phyloP scores from a whole-genome alignment of 2,888 invertebrate genomes.

The Myopa tessellatipennis region DNA sequence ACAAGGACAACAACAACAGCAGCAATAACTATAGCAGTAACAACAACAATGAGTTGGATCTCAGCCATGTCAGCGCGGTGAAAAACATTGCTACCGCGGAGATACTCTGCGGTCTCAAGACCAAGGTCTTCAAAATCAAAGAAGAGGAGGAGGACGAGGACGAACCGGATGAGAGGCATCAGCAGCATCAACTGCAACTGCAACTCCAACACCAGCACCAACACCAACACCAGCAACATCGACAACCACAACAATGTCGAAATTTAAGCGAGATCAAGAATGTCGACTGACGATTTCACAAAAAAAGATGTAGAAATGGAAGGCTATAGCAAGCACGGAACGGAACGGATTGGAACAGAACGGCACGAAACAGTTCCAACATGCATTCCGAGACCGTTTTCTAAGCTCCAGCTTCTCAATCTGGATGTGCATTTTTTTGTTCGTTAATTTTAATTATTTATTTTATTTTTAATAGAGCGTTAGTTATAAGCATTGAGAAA shows the following conservation, averaged over 20 bases:
- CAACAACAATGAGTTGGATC: conserved; percentile 57
- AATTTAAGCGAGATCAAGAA: conserved; percentile 60
- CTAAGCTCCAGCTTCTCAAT: not conserved
- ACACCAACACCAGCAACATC: conserved; percentile 4
- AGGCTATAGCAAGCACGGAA: not conserved
- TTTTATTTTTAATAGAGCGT: conserved; percentile 41
- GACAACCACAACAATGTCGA: conserved; percentile 52
- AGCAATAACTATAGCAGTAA: conserved; percentile 54
- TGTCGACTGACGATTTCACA: conserved; percentile 54
- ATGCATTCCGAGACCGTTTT: not conserved
- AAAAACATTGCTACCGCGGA: conserved; percentile 63
- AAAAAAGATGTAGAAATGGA: conserved; percentile 9
- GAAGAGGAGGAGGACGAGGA: conserved; percentile 46
- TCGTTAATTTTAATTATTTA: conserved; percentile 48
- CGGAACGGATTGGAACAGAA: conserved; percentile 17
- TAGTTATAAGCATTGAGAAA: conserved; percentile 35
- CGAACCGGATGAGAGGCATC: conserved; percentile 43
- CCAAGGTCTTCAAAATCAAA: conserved; percentile 63
- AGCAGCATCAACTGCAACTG: conserved; percentile 47
- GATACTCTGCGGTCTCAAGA: conserved; percentile 61
- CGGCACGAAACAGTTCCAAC: not conserved
- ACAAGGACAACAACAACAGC: conserved; percentile 46
- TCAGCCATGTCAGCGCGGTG: conserved; percentile 56
- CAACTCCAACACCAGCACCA: not conserved
- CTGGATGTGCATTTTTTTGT: conserved; percentile 49